A percentile compares a stretch with the other conserved stretches of the same genome.
Conservation (phyloP, 1,140 invertebrate genomes). For the Drosophila persimilis region DNA sequence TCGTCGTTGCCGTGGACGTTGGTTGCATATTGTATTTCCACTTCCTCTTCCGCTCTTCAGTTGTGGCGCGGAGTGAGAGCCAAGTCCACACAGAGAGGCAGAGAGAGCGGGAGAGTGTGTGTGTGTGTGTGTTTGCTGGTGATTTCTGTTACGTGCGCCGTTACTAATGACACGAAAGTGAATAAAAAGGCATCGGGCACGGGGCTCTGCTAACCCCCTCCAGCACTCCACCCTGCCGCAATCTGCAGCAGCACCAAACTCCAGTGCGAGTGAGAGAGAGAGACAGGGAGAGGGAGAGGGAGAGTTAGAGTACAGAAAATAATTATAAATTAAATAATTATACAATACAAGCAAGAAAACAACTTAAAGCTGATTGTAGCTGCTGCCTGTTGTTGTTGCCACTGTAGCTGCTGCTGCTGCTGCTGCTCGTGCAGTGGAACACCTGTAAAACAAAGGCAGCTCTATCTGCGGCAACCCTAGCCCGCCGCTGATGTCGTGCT, state of each 20-base stretch:
- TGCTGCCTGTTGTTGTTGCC: constrained; percentile 34
- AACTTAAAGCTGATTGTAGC: constrained; percentile 68
- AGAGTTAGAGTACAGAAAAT: constrained; percentile 34
- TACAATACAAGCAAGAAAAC: constrained; percentile 76
- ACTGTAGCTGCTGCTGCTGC: constrained; percentile 38
- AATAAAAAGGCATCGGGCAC: constrained; percentile 65
- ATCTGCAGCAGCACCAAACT: constrained; percentile 20
- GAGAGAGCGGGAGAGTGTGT: constrained; percentile 35
- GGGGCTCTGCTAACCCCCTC: constrained; percentile 28
- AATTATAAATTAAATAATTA: constrained; percentile 82
- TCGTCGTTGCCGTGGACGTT: constrained; percentile 30
- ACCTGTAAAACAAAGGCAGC: constrained; percentile 77
- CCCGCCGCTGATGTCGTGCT: constrained; percentile 49
- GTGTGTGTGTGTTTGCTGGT: constrained; percentile 13
- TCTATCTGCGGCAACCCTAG: constrained; percentile 50
- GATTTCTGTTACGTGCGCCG: constrained; percentile 69
- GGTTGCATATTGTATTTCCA: constrained; percentile 78
- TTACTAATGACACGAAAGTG: constrained; percentile 79
- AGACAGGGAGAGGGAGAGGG: constrained; percentile 13
- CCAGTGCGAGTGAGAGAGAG: constrained; percentile 16
- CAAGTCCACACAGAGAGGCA: constrained; percentile 10
- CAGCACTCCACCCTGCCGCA: constrained; percentile 5
- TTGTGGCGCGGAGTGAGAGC: constrained; percentile 12
- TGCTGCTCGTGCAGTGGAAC: constrained; percentile 72
- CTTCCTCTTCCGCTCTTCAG: constrained; percentile 74